Base-by-base conservation (phyloP, 2,888 invertebrate species). In the Conistra vaccinii region DNA sequence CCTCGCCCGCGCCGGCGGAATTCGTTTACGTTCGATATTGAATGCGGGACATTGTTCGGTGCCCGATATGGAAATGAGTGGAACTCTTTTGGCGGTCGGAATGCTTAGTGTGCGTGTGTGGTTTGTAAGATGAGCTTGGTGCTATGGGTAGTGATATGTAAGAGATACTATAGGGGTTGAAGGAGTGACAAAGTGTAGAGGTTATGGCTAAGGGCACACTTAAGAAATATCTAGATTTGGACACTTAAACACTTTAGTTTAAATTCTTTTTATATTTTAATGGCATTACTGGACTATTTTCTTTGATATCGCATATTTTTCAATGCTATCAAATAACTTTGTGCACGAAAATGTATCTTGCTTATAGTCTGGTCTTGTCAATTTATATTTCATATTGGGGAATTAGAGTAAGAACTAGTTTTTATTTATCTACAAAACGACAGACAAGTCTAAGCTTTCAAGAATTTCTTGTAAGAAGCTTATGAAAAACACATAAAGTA, bases 21-120 rank as follows among this genome's bases (percentile, higher is more conserved):
- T 92, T 91, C 92, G 88, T 91, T 92, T 93, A 92, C 89, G 89
- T 83, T 80, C 78, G 84, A 73, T 85, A 84, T 88, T 88, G 86
- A 87, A 87, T 82, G 80, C 77, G 77, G 81, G 81, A 85, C 90
- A 90, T 90, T 90, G 89, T 90, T 88, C 85, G 79, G 69, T 81
- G 69, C 73, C 67, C 84, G 74, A 63, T 87, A 87, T 87, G 89
- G 87, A 87, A 87, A 88, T 88, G 86, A 88, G 86, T 84, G 80
- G 79, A 83, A 87, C 87, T 87, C 87, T 87, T 87, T 87, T 87
- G 87, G 87, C 73, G 66, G 74, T 73, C 9, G 87, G 85, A 87
- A 87, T 87, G 85, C 71, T 87, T 79, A 73, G 74, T 45, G 77
- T 57, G 83, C 76, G 85, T 80, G 88, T 84, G 71, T 76, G 76